These are phyloP conservation scores for Heliconius hortense DNA, from an alignment of 2,888 invertebrate genomes.

Conservation along the genomic window DNA sequence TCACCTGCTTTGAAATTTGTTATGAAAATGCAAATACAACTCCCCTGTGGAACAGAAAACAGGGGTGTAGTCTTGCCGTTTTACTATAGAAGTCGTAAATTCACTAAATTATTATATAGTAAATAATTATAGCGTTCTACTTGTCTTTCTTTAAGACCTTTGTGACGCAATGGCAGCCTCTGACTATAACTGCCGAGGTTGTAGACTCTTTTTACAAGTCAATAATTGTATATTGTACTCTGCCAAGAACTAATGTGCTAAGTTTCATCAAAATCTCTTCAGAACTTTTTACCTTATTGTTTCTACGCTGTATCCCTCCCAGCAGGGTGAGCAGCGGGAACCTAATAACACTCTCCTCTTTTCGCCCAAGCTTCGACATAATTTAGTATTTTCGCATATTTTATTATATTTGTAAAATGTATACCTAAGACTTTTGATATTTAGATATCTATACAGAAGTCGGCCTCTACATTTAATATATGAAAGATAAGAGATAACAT, in stretches of 20 bases:
- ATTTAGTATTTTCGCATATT: neutral
- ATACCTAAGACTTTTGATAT: neutral
- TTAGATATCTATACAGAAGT: slow-evolving; percentile 2
- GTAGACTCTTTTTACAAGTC: neutral
- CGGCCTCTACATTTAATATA: slow-evolving; percentile 7
- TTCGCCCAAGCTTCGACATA: neutral
- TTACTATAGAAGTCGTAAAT: neutral
- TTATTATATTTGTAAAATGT: neutral
- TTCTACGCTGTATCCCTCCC: neutral
- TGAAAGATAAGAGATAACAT: slow-evolving; percentile 10
- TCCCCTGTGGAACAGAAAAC: neutral
- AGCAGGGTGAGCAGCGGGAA: neutral
- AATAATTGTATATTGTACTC: too few relatives aligned
- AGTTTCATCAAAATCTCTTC: neutral
- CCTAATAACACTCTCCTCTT: too few relatives aligned
- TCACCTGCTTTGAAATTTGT: slow-evolving; percentile 14
- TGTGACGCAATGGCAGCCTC: neutral
- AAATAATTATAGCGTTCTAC: neutral
- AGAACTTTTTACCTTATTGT: neutral
- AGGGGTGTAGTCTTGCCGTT: neutral
- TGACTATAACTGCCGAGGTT: neutral
- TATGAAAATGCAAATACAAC: neutral
- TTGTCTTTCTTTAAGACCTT: neutral
- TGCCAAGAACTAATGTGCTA: neutral
- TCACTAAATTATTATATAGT: neutral